Base-by-base conservation (phyloP, 2,888 invertebrate species). In the Callyntrura sp. region DNA sequence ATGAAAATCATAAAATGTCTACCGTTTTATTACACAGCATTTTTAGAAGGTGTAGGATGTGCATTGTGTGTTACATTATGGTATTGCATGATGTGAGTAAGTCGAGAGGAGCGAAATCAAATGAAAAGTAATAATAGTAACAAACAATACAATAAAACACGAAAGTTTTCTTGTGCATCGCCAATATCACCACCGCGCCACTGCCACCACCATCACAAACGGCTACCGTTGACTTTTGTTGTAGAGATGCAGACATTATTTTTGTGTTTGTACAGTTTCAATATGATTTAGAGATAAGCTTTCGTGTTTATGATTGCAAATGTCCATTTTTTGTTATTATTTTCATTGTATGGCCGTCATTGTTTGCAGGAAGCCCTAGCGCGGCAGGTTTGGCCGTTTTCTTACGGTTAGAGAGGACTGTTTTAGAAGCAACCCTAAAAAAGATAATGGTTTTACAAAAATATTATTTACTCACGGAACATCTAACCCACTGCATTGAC, bases 321-420 rank as follows among this genome's bases (percentile, higher is more conserved):
- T 45, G 11, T 9, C 43, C 43, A 43, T 43, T 70, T 43, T 28
- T 51, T 51, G 51, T 51, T 70, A 5, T 43, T 43, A 3, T 43
- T 70, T n/a, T 6, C 48, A 45, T 48, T 48, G 70, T 45, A 8
- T 48, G 14, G 20, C 14, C 0, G 4, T 43, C 73, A 73, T 65
- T 78, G 85, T 86, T 78, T 79, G 45, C n/a, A 76, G 73, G 55
- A 78, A 86, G 20, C n/a, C 12, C 20, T 45, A 35, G 73, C 45
- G 20, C 35, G 78, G 78, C 85, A 86, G 79, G 85, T 79, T 79
- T 48, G 60, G 51, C 55, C 35, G 45, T 81, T 62, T 62, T 78
- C 28, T 48, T 78, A 20, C 48, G 28, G 76, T 76, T 65, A 48
- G 25, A 20, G 48, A 78, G n/a, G 23, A 76, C 35, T 45, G 20